Evolutionary conservation across 2,888 invertebrate genomes (phyloP).

Genomic region (Eupithecia insigniata): DNA sequence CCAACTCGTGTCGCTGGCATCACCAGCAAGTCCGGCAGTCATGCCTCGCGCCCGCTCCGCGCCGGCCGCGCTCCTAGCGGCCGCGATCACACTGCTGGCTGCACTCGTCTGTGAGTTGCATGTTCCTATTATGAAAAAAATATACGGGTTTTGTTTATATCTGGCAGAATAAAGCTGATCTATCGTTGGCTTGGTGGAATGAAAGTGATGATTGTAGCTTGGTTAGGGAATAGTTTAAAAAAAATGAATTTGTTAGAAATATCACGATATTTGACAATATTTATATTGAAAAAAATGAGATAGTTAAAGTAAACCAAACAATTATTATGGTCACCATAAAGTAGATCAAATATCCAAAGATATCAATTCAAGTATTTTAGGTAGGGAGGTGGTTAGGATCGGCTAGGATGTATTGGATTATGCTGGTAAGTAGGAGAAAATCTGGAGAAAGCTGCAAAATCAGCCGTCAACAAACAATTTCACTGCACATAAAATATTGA

Average conservation of each 20-base stretch:
- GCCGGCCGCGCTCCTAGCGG: conserved; percentile 54
- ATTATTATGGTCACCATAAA: neutral
- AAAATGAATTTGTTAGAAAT: neutral
- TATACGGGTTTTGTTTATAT: neutral
- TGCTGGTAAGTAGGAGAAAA: neutral
- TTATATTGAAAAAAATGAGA: neutral
- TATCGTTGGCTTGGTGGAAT: conserved; percentile 2
- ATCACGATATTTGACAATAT: neutral
- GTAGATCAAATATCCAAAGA: neutral
- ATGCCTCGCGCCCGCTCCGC: conserved; percentile 67
- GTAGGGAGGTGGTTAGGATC: no score
- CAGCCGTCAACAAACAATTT: neutral
- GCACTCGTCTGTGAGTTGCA: conserved; percentile 74
- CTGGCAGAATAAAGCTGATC: neutral
- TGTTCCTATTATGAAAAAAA: conserved; percentile 17
- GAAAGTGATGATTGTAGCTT: neutral
- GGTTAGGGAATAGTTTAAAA: neutral
- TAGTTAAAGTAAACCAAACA: neutral
- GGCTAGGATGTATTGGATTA: neutral
- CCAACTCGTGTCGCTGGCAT: conserved; percentile 32
- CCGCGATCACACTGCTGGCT: conserved; percentile 64
- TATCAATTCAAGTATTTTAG: neutral
- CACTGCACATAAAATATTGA: neutral
- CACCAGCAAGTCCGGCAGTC: conserved; percentile 55
- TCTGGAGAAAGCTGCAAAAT: neutral